Conservation (phyloP, 2,797 vertebrate species). For the Pachyuromys duprasi region DNA sequence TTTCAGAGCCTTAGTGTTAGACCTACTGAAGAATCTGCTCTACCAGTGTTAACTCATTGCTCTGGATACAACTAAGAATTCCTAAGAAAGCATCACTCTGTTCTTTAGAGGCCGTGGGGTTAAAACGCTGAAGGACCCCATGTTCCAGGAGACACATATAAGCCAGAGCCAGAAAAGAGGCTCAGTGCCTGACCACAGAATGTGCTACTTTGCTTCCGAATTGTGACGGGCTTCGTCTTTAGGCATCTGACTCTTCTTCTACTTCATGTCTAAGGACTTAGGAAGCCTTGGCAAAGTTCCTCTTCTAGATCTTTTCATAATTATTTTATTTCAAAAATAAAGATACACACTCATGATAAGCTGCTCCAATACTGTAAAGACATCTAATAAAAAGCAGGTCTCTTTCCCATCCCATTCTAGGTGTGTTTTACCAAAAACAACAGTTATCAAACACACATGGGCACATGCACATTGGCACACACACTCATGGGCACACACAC, state of each 20-base stretch:
- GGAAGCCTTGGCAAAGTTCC: neutral
- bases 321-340: slow-evolving; percentile 26
- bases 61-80: neutral
- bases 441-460: neutral
- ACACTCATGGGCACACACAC: neutral
- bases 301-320: neutral
- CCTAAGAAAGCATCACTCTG: neutral
- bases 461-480: neutral
- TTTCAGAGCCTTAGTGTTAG: neutral
- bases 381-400: neutral
- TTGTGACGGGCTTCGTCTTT: neutral
- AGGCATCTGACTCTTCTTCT: neutral
- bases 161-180: neutral
- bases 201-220: neutral
- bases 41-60: neutral
- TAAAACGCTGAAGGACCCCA: neutral
- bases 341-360: neutral
- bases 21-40: neutral
- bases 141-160: neutral
- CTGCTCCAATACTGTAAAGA: neutral
- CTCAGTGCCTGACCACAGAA: neutral
- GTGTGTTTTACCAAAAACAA: neutral
- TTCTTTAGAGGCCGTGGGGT: neutral
- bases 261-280: neutral
- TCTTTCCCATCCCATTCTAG: neutral